Base-by-base conservation (phyloP, 1,140 invertebrate species). In the Solenopsis invicta region DNA sequence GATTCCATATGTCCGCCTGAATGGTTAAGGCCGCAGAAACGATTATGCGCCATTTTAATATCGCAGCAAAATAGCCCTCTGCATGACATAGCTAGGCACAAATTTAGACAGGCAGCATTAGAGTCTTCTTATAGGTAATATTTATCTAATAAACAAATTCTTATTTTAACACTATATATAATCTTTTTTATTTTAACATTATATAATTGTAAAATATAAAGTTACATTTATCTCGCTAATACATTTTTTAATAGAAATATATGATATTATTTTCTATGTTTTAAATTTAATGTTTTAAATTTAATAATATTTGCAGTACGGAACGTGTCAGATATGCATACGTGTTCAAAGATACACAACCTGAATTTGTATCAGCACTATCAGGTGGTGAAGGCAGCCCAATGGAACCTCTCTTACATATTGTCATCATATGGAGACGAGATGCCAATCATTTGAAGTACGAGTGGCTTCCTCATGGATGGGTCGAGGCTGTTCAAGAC, bases 1-100 rank as follows among this genome's bases (percentile, higher is more conserved):
- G 98, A 99, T 93, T 97, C 97, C 5, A 96, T 99, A 24, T 99
- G 99, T 94, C 99, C 99, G 0, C 96, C 97, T 64, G 98, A 98
- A 94, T 97, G 97, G 96, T 96, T 97, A 82, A 96, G 97, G 81
- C 97, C 97, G 13, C 96, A 97, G n/a, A 98, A 98, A 92, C 97
- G 97, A 21, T 95, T 99, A 18, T 99, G 98, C 95, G 98, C 98
- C 9, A 97, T 99, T 89, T 95, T 99, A 18, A 96, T 99, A 29
- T 98, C 97, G 0, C 96, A 91, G 80, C 90, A 97, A 91, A 97
- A 98, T 88, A 96, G 96, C 24, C 94, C 95, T 13, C 92, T 95
- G 24, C 96, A 97, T 88, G 96, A 97, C 86, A 92, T 95, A 56
- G 95, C 97, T 16, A 93, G 97, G 37, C 95, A 96, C 45, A 96